phyloP scores from a whole-genome alignment of 2,888 invertebrate species.

The Drosophila quasianomalipes region DNA sequence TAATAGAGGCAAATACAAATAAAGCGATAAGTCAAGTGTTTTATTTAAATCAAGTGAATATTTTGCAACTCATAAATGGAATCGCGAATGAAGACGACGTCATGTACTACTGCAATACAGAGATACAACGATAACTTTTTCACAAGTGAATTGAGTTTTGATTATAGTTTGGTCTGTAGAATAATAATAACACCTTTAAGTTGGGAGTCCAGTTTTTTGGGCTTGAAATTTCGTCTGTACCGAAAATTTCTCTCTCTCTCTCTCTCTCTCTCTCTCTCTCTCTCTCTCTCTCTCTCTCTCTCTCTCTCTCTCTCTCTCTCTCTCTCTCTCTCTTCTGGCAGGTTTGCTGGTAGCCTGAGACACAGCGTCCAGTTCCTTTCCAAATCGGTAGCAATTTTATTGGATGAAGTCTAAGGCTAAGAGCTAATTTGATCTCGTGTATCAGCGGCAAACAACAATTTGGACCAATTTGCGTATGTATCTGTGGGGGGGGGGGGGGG shows the following conservation, averaged over 20 bases:
- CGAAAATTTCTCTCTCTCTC: neutral
- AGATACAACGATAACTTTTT: neutral
- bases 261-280: too few relatives aligned
- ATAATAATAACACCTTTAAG: neutral
- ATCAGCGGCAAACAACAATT: constrained; percentile 38
- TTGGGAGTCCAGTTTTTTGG: neutral
- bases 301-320: too few relatives aligned
- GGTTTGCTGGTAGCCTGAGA: neutral
- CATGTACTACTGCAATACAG: too few relatives aligned
- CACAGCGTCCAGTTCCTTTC: constrained; percentile 17
- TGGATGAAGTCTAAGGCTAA: constrained; percentile 29
- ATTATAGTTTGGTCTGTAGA: neutral
- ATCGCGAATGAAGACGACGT: too few relatives aligned
- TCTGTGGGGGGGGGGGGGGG: too few relatives aligned
- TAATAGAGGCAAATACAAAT: neutral
- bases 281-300: too few relatives aligned
- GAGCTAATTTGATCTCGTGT: constrained; percentile 45
- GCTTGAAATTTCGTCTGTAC: neutral
- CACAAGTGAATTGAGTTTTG: neutral
- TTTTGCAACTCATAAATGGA: neutral
- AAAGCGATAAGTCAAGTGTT: neutral
- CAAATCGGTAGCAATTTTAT: constrained; percentile 32
- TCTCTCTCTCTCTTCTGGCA: too few relatives aligned
- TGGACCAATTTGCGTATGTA: constrained; percentile 54
- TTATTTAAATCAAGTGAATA: neutral